These are phyloP conservation scores for Phenganax marumi DNA, from an alignment of 92 coral and sea anemone genomes.

Conservation along the genomic window DNA sequence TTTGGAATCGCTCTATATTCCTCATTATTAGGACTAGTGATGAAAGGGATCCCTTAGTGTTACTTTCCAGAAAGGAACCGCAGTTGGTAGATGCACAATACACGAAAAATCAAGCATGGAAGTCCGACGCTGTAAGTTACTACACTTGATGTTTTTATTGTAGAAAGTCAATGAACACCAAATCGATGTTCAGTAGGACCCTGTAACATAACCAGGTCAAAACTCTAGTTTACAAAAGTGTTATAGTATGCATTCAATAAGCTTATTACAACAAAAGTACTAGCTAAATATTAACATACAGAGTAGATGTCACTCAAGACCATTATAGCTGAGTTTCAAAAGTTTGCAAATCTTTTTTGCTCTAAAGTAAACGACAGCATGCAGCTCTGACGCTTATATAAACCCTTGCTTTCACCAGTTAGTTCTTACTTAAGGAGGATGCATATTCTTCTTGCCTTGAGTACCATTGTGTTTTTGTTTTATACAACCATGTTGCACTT, in stretches of 20 bases:
- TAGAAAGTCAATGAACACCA: not conserved
- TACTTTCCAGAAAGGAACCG: slow-evolving; percentile 80
- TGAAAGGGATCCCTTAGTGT: slow-evolving; percentile 85
- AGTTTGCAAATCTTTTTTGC: no score
- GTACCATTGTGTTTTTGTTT: not conserved
- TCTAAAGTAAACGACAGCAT: no score
- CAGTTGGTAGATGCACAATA: slow-evolving; percentile 88
- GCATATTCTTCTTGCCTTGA: not conserved
- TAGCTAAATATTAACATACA: no score
- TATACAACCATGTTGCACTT: not conserved
- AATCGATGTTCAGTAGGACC: not conserved
- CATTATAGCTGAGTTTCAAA: no score
- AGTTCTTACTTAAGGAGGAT: no score
- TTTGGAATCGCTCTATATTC: not conserved
- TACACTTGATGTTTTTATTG: not conserved
- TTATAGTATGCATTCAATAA: no score
- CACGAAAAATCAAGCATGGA: slow-evolving; percentile 99
- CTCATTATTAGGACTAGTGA: slow-evolving; percentile 67
- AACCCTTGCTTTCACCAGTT: no score
- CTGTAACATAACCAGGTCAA: no score
- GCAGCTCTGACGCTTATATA: no score
- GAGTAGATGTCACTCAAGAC: no score
- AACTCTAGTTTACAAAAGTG: no score
- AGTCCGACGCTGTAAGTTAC: slow-evolving; percentile 87
- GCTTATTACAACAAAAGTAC: no score